Percentiles rank a stretch among this genome's conserved stretches.
These are phyloP conservation scores for Neotragus pygmaeus DNA, from an alignment of 2,113 vertebrate genomes.

Conservation along the genomic window DNA sequence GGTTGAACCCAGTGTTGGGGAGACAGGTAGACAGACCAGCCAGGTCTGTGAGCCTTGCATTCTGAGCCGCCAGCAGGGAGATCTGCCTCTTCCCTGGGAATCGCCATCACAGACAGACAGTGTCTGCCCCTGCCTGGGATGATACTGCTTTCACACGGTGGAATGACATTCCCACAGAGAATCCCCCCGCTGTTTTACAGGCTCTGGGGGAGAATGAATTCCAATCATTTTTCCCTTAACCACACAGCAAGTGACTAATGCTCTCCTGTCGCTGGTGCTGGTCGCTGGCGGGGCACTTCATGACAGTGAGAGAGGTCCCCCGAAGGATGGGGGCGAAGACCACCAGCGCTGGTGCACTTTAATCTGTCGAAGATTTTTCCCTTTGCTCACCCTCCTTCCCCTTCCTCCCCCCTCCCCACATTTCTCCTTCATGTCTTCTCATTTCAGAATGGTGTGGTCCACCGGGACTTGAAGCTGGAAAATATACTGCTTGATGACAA, in stretches of 20 bases:
- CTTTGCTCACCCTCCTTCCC: not conserved
- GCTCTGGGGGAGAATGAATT: conserved; percentile 81
- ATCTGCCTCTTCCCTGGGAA: conserved; percentile 60
- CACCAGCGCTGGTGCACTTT: conserved; percentile 71
- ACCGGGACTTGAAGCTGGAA: conserved; percentile 98
- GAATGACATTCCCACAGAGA: conserved; percentile 74
- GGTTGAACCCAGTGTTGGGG: not conserved
- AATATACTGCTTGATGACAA: conserved; percentile 99
- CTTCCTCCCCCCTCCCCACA: not conserved
- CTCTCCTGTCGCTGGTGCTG: conserved; percentile 31
- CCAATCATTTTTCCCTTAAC: conserved; percentile 84
- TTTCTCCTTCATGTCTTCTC: conserved; percentile 33
- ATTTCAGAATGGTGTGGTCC: conserved; percentile 95
- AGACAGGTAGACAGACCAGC: not conserved
- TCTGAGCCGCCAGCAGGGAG: conserved; percentile 57
- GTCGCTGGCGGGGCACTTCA: conserved; percentile 66
- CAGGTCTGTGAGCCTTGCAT: not conserved
- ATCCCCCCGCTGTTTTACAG: conserved; percentile 75
- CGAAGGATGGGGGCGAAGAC: conserved; percentile 73
- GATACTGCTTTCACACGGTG: conserved; percentile 70
- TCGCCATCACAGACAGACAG: conserved; percentile 66
- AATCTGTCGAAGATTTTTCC: conserved; percentile 55
- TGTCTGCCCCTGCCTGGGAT: conserved; percentile 70
- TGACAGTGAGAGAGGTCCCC: conserved; percentile 69
- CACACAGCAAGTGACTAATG: conserved; percentile 84